Percentiles rank a stretch among this genome's conserved stretches.
These are phyloP conservation scores for Microcebus ravelobensis DNA, from an alignment of 2,113 vertebrate genomes.

Conservation along the genomic window DNA sequence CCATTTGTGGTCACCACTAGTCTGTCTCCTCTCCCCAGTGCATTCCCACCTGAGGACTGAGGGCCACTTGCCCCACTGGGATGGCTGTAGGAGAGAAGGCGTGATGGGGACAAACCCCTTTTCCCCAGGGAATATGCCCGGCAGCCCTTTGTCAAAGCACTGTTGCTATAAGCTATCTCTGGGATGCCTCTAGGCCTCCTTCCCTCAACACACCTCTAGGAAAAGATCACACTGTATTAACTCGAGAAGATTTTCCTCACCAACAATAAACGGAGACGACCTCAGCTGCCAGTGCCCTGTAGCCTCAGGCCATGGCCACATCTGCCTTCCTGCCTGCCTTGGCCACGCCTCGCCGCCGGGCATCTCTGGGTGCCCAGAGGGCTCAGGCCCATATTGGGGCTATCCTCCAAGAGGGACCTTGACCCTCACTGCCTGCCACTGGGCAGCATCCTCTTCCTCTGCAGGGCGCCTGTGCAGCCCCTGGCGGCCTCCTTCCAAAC, in stretches of 20 bases:
- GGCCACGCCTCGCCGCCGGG: fast-evolving
- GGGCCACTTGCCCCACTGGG: background rate
- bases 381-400: background rate
- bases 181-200: background rate
- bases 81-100: background rate
- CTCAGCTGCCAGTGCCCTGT: background rate
- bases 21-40: background rate
- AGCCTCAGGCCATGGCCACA: background rate
- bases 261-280: background rate
- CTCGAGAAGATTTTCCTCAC: background rate
- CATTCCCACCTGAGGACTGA: background rate
- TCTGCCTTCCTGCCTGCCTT: background rate
- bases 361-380: background rate
- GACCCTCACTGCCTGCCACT: background rate
- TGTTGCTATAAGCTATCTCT: background rate
- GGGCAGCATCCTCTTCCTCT: background rate
- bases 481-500: background rate
- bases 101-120: background rate
- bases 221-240: background rate
- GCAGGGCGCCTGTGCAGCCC: background rate
- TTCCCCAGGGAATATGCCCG: background rate
- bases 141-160: slow-evolving; percentile 43
- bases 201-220: background rate
- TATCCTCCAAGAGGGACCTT: no score
- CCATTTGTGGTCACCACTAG: fast-evolving